Percentiles rank a stretch among this genome's conserved stretches.
Conservation (phyloP, 2,888 invertebrate genomes). For the Crocallis elinguaria region DNA sequence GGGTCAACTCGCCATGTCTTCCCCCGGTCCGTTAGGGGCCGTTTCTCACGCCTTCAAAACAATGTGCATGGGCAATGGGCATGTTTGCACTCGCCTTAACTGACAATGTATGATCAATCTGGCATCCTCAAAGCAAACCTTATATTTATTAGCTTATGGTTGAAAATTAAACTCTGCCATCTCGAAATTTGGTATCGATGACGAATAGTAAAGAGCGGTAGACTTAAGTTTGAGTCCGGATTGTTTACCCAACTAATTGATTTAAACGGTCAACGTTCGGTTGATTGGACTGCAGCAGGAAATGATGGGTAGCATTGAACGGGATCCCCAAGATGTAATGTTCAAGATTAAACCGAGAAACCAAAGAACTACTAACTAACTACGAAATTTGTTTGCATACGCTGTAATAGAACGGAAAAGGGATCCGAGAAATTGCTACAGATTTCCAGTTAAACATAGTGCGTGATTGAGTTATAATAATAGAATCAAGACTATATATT, state of each 20-base stretch:
- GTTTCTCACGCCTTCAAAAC: conserved; percentile 48
- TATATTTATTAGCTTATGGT: background rate
- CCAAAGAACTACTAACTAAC: too few relatives aligned
- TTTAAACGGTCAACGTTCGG: conserved; percentile 38
- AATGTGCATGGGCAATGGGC: conserved; percentile 24
- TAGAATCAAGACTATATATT: too few relatives aligned
- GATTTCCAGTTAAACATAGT: too few relatives aligned
- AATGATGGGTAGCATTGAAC: conserved; percentile 27
- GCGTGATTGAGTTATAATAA: too few relatives aligned
- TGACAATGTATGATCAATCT: background rate
- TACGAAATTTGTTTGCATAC: too few relatives aligned
- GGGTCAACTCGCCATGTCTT: conserved; percentile 46
- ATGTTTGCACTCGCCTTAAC: conserved; percentile 22
- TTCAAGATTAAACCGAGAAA: too few relatives aligned
- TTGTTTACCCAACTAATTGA: conserved; percentile 41
- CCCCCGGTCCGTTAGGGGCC: conserved; percentile 47
- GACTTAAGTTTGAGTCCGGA: conserved; percentile 24
- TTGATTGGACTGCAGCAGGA: conserved; percentile 33
- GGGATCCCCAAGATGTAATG: conserved; percentile 24
- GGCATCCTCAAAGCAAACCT: conserved; percentile 1
- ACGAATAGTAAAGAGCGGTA: conserved; percentile 23
- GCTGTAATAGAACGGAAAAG: too few relatives aligned
- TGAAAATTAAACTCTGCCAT: background rate
- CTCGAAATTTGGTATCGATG: conserved; percentile 15
- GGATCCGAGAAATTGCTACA: too few relatives aligned